Evolutionary conservation across 1,140 invertebrate genomes (phyloP), one percentile per base, ranked within the genome.

Genomic region (Drosophila sulfurigaster): DNA sequence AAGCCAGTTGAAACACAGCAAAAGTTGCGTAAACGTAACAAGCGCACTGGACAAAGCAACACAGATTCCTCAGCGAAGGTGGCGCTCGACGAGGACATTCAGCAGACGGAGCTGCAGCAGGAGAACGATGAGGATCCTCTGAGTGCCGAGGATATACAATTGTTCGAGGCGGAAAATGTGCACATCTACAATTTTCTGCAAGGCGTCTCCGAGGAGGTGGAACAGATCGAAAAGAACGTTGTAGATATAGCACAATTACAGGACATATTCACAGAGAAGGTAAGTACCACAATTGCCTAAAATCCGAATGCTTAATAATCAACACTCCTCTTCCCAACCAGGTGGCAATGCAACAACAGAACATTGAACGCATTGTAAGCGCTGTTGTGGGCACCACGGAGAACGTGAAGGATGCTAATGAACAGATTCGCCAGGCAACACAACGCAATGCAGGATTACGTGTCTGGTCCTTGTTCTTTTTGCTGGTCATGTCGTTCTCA

Each of bases 201-300:
- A 92, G 97, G 95, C 72, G 93, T 95, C 78, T 94, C 94, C 1
- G 96, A 96, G 79, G 95, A 97, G 92, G 96, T 99, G 0, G 96
- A 95, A 89, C 97, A 96, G 91, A 97, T 98, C 76, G 96, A 98
- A 92, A 97, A 95, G 77, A 98, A 99, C 94, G 98, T 99, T 1
- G 95, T 98, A 2, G 97, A 99, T 91, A 99, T 99, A 75, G 97
- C 98, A 56, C 96, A 98, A 92, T 93, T 99, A n/a, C 99, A 99
- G 92, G 96, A 99, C 93, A 96, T 98, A 71, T 99, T 99, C 83
- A 97, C 98, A 5, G 98, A 99, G 93, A 99, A 99, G 94, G 97
- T 99, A 52, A 69, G 48, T 25, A 1, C 41, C 16, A 16, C 8
- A 5, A 45, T n/a, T 45, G 10, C 20, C 32, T 0, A 0, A 8